These are phyloP conservation scores for Hipposideros armiger DNA, from an alignment of 2,113 vertebrate genomes.

Conservation along the genomic window DNA sequence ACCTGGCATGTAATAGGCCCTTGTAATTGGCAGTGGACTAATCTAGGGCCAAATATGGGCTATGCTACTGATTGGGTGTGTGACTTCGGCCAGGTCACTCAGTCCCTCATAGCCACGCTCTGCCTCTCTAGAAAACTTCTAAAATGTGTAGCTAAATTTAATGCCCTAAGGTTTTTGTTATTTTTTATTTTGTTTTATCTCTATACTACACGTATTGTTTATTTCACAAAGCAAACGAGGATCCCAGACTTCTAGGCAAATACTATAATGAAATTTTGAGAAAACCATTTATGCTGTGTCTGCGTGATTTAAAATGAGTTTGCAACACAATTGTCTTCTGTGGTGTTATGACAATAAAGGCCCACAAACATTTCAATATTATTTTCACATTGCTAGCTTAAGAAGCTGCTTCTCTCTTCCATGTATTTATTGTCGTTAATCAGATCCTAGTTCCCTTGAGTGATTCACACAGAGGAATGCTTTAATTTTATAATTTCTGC, in stretches of 20 bases:
- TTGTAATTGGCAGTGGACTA: not conserved
- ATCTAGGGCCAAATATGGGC: not conserved
- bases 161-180: not conserved
- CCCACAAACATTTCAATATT: not conserved
- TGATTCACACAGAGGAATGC: not conserved
- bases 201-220: not conserved
- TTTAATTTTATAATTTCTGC: slow-evolving; percentile 34
- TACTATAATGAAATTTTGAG: not conserved
- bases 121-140: not conserved
- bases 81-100: not conserved
- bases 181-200: not conserved
- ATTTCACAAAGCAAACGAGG: not conserved
- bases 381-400: not conserved
- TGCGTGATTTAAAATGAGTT: not conserved
- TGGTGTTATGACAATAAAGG: not conserved
- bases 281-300: not conserved
- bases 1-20: not conserved
- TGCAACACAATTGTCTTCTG: not conserved
- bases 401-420: not conserved
- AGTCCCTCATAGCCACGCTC: not conserved
- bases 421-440: not conserved
- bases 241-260: not conserved
- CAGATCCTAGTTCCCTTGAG: not conserved
- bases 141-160: not conserved
- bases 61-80: not conserved